Evolutionary conservation across 1,140 invertebrate species (phyloP), one percentile per base, ranked within the genome.

Genomic region (Phenacoccus solenopsis): DNA sequence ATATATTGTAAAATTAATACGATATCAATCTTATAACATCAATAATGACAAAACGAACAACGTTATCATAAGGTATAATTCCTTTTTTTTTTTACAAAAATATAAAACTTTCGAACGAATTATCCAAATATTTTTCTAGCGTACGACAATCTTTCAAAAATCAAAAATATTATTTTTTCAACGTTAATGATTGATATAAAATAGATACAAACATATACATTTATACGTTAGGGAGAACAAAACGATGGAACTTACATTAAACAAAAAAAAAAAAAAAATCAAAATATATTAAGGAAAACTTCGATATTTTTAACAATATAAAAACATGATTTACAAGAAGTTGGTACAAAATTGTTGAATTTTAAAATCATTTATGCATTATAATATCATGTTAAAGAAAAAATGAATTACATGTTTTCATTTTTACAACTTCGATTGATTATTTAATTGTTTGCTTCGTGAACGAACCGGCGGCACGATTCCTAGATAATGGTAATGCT

Each of bases 401-500:
- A 32, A 7, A 32, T 32, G 30, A 7, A 32, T 13, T 32, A 32
- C 5, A 7, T 32, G 30, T 7, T 32, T n/a, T n/a, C n/a, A n/a
- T n/a, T n/a, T n/a, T n/a, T n/a, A n/a, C n/a, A n/a, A n/a, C n/a
- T n/a, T n/a, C n/a, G n/a, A n/a, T 32, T 13, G 30, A 49, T 64
- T 64, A 64, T 27, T 64, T 64, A 5, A 64, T 24, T 20, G 59
- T 64, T 64, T 24, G 21, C 25, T 64, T 64, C 9, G 21, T 24
- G 20, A 64, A 64, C 9, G 59, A 64, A 27, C 20, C 20, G 2
- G 59, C 16, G 1, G 59, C 4, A 10, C 59, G 59, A 64, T 64
- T 64, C 16, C 59, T 64, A n/a, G 59, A 64, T 24, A 64, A 13
- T 24, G 59, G 59, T 64, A 64, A 64, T 16, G 59, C 22, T 64